phyloP scores from a whole-genome alignment of 2,888 invertebrate genomes.

The Meandrusa payeni region DNA sequence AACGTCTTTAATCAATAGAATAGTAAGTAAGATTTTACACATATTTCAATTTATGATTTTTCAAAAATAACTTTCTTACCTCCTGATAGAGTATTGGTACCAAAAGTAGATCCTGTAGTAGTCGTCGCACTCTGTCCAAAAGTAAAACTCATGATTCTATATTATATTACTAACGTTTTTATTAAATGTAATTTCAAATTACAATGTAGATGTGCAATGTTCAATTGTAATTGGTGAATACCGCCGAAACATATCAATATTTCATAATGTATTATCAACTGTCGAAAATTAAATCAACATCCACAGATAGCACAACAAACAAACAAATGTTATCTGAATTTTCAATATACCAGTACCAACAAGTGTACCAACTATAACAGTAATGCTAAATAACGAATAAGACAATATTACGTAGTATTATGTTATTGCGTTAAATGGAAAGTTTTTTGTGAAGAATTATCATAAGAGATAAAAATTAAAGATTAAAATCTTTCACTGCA shows the following conservation, averaged over 20 bases:
- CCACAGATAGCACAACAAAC: not conserved
- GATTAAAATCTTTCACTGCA: too few relatives aligned
- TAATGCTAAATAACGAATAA: too few relatives aligned
- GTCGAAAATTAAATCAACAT: not conserved
- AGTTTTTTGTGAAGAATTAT: too few relatives aligned
- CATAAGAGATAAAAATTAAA: too few relatives aligned
- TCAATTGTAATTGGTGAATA: not conserved
- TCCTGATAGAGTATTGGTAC: slow-evolving; percentile 54
- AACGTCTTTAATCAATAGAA: too few relatives aligned
- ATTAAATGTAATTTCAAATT: too few relatives aligned
- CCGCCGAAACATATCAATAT: slow-evolving; percentile 10
- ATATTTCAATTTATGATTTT: too few relatives aligned
- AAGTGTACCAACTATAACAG: not conserved
- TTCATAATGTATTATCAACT: not conserved
- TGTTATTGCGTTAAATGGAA: too few relatives aligned
- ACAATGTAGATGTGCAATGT: too few relatives aligned
- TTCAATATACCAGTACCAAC: not conserved
- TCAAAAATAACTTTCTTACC: slow-evolving; percentile 38
- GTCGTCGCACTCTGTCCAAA: slow-evolving; percentile 53
- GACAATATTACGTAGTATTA: too few relatives aligned
- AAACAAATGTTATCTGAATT: not conserved
- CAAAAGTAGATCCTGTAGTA: slow-evolving; percentile 54
- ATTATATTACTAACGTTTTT: too few relatives aligned
- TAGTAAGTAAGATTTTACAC: too few relatives aligned
- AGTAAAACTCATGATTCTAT: slow-evolving; percentile 50